These are phyloP conservation scores for Silurus asotus DNA, from an alignment of 2,113 vertebrate species.

Conservation along the genomic window DNA sequence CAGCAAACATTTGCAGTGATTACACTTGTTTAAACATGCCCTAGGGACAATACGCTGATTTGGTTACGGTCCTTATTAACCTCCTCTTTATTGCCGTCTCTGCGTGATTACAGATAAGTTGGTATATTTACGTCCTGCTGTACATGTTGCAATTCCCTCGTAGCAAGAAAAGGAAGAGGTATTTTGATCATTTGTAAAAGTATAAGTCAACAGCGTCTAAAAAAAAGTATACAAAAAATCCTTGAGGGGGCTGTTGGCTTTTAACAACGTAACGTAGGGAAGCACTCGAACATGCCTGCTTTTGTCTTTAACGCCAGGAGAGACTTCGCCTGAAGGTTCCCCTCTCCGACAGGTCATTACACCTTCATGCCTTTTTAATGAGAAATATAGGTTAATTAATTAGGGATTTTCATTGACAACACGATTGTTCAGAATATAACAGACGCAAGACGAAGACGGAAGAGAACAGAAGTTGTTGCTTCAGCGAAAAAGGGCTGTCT, in stretches of 20 bases:
- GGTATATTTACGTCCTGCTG: background rate
- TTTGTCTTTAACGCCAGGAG: conserved; percentile 23
- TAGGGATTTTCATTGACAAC: conserved; percentile 22
- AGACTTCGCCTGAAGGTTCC: conserved; percentile 24
- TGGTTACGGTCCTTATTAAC: conserved; percentile 47
- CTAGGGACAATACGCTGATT: conserved; percentile 39
- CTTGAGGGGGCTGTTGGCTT: background rate
- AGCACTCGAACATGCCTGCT: conserved; percentile 16
- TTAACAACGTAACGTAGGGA: background rate
- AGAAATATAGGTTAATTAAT: conserved; percentile 54
- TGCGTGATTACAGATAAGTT: conserved; percentile 32
- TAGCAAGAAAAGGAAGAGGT: conserved; percentile 4
- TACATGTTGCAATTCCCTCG: conserved; percentile 6
- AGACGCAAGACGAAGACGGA: background rate
- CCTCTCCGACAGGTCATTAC: conserved; percentile 31
- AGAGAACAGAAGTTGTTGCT: conserved; percentile 15
- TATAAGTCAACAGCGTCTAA: background rate
- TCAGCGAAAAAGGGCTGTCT: conserved; percentile 21
- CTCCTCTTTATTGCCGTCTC: conserved; percentile 32
- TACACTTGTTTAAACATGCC: conserved; percentile 35
- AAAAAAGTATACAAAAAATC: background rate
- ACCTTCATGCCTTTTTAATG: conserved; percentile 50
- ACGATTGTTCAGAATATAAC: conserved; percentile 1
- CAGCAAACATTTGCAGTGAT: conserved; percentile 38
- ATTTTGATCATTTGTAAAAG: conserved; percentile 27